phyloP scores from a whole-genome alignment of 2,113 vertebrate species.

The Todiramphus saurophagus region DNA sequence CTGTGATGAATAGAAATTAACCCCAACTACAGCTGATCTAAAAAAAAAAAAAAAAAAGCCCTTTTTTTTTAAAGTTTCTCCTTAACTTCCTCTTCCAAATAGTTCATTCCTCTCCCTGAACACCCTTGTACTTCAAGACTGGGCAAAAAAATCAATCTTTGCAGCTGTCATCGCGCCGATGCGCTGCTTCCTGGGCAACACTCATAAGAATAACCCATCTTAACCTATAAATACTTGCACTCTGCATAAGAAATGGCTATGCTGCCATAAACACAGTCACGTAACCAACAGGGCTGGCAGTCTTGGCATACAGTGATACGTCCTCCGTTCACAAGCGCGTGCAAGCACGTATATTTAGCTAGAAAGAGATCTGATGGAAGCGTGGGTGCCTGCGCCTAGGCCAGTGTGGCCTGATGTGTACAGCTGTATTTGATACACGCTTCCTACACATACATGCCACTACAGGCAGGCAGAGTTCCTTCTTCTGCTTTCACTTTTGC shows the following conservation, averaged over 20 bases:
- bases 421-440: background rate
- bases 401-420: background rate
- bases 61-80: background rate
- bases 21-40: background rate
- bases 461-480: background rate
- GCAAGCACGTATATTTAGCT: background rate
- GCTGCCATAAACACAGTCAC: background rate
- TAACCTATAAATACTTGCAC: background rate
- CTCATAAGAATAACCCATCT: background rate
- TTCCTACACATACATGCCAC: background rate
- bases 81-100: constrained; percentile 1
- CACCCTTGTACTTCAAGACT: background rate
- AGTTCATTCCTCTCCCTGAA: background rate
- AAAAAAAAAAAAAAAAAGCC: background rate
- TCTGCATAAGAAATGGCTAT: background rate
- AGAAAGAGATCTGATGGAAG: background rate
- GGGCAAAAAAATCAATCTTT: background rate
- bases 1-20: background rate
- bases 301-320: background rate
- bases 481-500: constrained; percentile 61
- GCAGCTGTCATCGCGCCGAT: background rate
- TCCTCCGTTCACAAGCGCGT: background rate
- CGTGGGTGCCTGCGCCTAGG: background rate
- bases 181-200: background rate
- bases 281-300: background rate